Conservation (phyloP, 2,113 vertebrate genomes). For the Zosterops japonicus region DNA sequence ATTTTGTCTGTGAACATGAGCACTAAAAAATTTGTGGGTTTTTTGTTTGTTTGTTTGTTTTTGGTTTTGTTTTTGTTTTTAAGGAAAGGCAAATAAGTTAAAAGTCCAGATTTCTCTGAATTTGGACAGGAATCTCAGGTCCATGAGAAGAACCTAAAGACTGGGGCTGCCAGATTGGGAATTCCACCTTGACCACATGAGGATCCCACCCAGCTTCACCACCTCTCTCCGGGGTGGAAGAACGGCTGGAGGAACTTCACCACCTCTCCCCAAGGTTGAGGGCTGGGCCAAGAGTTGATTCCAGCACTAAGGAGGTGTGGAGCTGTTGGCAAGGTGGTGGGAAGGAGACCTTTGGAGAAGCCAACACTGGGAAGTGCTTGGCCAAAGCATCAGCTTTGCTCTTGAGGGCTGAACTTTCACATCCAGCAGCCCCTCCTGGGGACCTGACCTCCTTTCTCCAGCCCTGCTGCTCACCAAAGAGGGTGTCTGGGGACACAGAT, state of each 20-base stretch:
- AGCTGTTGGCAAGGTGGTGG: neutral
- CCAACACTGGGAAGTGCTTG: neutral
- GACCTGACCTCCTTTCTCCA: neutral
- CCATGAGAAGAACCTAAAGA: accelerated
- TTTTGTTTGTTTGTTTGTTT: too few species aligned
- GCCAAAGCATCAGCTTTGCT: neutral
- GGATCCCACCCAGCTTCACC: accelerated
- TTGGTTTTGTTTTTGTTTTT: too few species aligned
- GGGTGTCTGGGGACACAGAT: neutral
- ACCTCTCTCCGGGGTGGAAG: accelerated
- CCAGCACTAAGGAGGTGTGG: neutral
- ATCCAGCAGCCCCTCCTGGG: neutral
- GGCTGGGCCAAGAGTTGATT: neutral
- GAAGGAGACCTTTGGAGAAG: neutral
- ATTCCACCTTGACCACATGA: neutral
- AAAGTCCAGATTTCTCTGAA: neutral
- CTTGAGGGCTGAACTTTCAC: neutral
- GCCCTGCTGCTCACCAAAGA: accelerated
- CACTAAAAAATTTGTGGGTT: too few species aligned
- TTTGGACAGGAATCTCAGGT: neutral
- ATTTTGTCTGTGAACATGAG: neutral
- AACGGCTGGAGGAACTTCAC: neutral
- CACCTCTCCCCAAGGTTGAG: neutral
- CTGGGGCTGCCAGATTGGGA: neutral
- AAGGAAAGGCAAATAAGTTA: neutral